Base-by-base conservation (phyloP, 2,797 vertebrate species). In the Brachyalestes nurse region DNA sequence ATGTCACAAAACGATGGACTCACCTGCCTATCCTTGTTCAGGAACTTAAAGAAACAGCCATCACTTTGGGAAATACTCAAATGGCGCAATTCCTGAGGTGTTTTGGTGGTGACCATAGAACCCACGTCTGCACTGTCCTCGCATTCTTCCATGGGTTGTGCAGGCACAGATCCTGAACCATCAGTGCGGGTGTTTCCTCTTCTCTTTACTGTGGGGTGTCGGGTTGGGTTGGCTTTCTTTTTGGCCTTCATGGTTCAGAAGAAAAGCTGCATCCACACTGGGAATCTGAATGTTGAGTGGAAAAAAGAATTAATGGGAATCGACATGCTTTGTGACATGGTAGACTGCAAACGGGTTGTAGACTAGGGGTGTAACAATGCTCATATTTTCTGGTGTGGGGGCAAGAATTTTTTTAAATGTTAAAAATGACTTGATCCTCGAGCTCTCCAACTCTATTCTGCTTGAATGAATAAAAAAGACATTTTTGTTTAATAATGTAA, bases 21-120 rank as follows among this genome's bases (percentile, higher is more conserved):
- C 66, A 94, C 96, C 86, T 95, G 95, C 0, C 97, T 92, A 83
- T 99, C 98, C 6, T 97, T 96, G 34, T 98, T 96, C 86, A 99
- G 84, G 84, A 99, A 99, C 83, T 93, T 95, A 0, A 99, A 93
- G 12, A 99, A 91, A 85, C 95, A 96, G 89, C 91, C 94, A 80
- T 96, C 94, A 86, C 96, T 96, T 25, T 95, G 94, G 8, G 93
- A 82, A n/a, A 96, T 95, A 42, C 92, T 94, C 58, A 99, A 87
- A 84, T 91, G 92, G 42, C 90, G 95, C 77, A 87, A 93, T 75
- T 93, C 93, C 21, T 92, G 88, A 1, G 88, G 73, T 0, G 82
- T 53, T 10, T 83, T 83, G 14, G 51, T n/a, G 9, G 28, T 57
- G 21, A 65, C 77, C 38, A 58, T n/a, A 5, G 21, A n/a, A 5